A percentile compares a stretch with the other conserved stretches of the same genome.
Conservation (phyloP, 2,888 invertebrate species). For the Drosophila longiperda region DNA sequence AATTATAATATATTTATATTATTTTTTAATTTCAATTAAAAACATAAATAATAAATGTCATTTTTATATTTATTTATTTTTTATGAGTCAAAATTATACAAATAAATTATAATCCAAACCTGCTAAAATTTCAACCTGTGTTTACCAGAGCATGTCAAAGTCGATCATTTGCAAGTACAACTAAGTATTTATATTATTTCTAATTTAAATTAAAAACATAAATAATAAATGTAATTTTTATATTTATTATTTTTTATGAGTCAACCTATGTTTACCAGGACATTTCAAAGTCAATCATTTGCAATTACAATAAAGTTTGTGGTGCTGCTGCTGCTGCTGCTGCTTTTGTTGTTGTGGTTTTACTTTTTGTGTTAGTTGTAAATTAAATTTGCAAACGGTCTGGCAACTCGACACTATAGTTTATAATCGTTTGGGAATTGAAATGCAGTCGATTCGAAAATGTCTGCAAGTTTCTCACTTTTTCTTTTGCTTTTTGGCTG, state of each 20-base stretch:
- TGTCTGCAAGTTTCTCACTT: conserved; percentile 56
- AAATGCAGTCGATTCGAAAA: conserved; percentile 75
- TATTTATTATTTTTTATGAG: background rate
- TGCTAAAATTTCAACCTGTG: background rate
- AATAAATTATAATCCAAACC: background rate
- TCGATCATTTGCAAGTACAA: too few relatives aligned
- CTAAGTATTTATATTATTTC: background rate
- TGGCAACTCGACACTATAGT: conserved; percentile 66
- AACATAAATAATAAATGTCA: background rate
- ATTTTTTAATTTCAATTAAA: background rate
- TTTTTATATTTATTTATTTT: background rate
- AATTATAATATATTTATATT: too few relatives aligned
- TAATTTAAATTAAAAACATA: background rate
- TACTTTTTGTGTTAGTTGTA: conserved; percentile 60
- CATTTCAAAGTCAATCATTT: background rate
- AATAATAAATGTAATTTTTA: background rate
- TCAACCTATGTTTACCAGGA: background rate
- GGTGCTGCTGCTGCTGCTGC: background rate
- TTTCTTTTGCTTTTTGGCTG: conserved; percentile 35
- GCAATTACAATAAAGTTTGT: background rate
- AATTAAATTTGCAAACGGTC: conserved; percentile 80
- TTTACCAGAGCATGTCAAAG: too few relatives aligned
- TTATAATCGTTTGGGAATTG: conserved; percentile 81
- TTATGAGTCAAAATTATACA: background rate
- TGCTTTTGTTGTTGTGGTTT: conserved; percentile 42